Evolutionary conservation across 2,797 vertebrate species (phyloP).

Genomic region (Phyllotis vaccarum): DNA sequence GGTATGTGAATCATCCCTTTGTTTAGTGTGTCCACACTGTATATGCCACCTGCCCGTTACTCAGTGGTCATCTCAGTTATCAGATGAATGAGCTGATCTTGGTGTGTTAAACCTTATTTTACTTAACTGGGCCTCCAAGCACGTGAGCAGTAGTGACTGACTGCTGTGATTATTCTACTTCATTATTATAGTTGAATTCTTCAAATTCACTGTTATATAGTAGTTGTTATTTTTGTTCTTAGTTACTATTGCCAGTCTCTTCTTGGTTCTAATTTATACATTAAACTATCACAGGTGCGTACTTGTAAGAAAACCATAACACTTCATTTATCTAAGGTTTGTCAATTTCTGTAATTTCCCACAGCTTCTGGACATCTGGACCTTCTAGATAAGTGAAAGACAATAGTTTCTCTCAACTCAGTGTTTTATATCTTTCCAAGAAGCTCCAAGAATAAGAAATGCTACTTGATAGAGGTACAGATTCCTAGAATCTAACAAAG

Average conservation of each 20-base stretch:
- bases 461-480: neutral
- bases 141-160: neutral
- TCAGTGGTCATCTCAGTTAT: neutral
- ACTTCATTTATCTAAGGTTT: neutral
- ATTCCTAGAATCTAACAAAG: neutral
- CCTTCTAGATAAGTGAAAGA: neutral
- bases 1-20: neutral
- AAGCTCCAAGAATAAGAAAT: constrained; percentile 35
- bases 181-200: neutral
- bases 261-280: neutral
- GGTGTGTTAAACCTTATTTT: neutral
- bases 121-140: neutral
- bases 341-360: neutral
- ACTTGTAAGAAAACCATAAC: neutral
- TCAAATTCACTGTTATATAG: neutral
- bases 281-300: neutral
- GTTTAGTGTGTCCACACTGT: neutral
- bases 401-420: neutral
- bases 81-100: neutral
- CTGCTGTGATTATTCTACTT: neutral
- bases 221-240: neutral
- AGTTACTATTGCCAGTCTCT: neutral
- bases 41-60: neutral
- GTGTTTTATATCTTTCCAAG: neutral
- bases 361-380: neutral